These are phyloP conservation scores for Synanthedon andrenaeformis DNA, from an alignment of 2,888 invertebrate species.

Conservation along the genomic window DNA sequence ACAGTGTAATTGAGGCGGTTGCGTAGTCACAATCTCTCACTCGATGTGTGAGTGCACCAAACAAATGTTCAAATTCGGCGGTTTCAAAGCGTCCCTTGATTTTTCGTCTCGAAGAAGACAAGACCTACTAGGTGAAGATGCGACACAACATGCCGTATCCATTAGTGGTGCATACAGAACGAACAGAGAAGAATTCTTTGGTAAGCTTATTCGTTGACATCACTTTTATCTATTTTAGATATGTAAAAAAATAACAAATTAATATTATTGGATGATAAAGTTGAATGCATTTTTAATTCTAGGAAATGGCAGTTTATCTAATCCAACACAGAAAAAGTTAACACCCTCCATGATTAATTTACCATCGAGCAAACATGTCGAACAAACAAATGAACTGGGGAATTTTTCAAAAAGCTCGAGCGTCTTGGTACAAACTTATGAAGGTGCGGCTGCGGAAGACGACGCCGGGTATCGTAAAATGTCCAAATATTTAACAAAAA, in stretches of 20 bases:
- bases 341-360: conserved; percentile 29
- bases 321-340: conserved; percentile 22
- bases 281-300: too few relatives aligned
- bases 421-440: conserved; percentile 20
- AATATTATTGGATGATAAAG: too few relatives aligned
- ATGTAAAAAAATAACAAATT: not conserved
- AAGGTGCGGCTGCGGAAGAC: conserved; percentile 7
- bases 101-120: conserved; percentile 21
- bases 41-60: not conserved
- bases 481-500: conserved; percentile 20
- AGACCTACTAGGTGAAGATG: conserved; percentile 13
- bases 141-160: conserved; percentile 17
- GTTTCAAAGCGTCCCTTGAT: conserved; percentile 44
- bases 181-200: conserved; percentile 39
- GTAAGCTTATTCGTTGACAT: conserved; percentile 18
- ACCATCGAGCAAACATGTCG: conserved; percentile 8
- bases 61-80: conserved; percentile 35
- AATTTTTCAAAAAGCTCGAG: conserved; percentile 32
- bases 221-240: conserved; percentile 1
- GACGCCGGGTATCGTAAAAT: not conserved
- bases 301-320: conserved; percentile 22
- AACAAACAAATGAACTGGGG: not conserved
- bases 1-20: conserved; percentile 16
- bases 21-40: conserved; percentile 8
- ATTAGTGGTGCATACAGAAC: conserved; percentile 43